These are phyloP conservation scores for Hystrix brachyura DNA, from an alignment of 2,113 vertebrate genomes.

Conservation along the genomic window DNA sequence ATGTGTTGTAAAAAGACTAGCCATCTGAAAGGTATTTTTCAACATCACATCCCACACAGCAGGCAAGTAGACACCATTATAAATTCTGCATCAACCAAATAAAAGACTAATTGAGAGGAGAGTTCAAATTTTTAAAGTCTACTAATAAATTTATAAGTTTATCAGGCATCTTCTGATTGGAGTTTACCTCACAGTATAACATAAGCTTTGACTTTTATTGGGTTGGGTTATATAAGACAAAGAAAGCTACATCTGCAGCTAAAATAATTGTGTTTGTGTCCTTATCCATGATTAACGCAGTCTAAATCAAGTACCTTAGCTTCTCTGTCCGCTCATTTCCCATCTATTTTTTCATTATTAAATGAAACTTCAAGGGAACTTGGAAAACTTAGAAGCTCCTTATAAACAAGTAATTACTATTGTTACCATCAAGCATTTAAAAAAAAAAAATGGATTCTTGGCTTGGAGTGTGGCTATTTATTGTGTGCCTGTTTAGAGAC, in stretches of 20 bases:
- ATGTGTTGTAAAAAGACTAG: neutral
- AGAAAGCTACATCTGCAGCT: neutral
- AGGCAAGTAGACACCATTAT: neutral
- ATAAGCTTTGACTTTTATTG: neutral
- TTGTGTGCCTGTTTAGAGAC: neutral
- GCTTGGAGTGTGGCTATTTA: neutral
- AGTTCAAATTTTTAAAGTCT: neutral
- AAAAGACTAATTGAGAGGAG: conserved; percentile 2
- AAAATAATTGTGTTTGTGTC: conserved; percentile 33
- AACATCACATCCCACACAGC: neutral
- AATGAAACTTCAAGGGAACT: neutral
- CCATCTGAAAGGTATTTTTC: neutral
- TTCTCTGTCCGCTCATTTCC: neutral
- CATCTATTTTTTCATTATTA: neutral
- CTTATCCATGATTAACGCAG: neutral
- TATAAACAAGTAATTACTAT: conserved; percentile 21
- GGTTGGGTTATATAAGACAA: neutral
- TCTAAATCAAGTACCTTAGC: neutral
- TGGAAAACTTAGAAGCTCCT: neutral
- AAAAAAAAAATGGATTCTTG: conserved; percentile 5
- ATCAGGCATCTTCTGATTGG: conserved; percentile 6
- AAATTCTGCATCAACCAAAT: conserved; percentile 43
- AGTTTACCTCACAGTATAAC: neutral
- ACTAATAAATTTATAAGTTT: neutral
- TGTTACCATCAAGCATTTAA: neutral